These are phyloP conservation scores for Lysiphlebus fabarum DNA, from an alignment of 1,140 invertebrate species.

Conservation along the genomic window DNA sequence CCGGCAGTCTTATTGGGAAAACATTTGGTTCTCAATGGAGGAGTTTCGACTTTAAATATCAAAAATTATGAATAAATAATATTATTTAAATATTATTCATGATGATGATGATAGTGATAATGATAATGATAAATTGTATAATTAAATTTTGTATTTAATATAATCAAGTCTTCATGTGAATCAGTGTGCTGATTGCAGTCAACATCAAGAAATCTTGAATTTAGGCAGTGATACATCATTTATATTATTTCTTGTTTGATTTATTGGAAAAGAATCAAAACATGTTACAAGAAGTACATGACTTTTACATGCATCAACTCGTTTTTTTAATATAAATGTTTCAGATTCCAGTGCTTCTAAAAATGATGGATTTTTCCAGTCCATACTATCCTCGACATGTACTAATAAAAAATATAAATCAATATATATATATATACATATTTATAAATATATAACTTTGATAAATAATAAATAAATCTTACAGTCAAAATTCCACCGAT, in stretches of 20 bases:
- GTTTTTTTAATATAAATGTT: conserved; percentile 57
- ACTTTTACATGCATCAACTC: conserved; percentile 60
- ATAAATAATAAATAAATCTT: conserved; percentile 34
- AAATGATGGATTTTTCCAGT: conserved; percentile 56
- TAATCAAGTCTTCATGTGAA: conserved; percentile 16
- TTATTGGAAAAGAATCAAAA: conserved; percentile 50
- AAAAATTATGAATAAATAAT: too few species aligned
- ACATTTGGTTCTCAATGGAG: conserved; percentile 14
- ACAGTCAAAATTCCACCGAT: conserved; percentile 63
- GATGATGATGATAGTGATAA: background rate
- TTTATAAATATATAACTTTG: too few species aligned
- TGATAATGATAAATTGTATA: conserved; percentile 2
- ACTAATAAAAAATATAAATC: conserved; percentile 42
- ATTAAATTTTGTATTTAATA: background rate
- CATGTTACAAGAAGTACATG: conserved; percentile 58
- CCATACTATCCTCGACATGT: conserved; percentile 59
- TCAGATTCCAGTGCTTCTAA: conserved; percentile 58
- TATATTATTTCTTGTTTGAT: conserved; percentile 22
- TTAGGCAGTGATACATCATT: conserved; percentile 21
- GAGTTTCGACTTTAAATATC: too few species aligned
- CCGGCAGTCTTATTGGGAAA: conserved; percentile 32
- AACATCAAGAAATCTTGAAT: conserved; percentile 44
- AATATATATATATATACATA: too few species aligned
- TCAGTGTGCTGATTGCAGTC: conserved; percentile 46
- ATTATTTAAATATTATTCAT: background rate